phyloP scores from a whole-genome alignment of 2,888 invertebrate genomes.

The Sipunculus nudus region DNA sequence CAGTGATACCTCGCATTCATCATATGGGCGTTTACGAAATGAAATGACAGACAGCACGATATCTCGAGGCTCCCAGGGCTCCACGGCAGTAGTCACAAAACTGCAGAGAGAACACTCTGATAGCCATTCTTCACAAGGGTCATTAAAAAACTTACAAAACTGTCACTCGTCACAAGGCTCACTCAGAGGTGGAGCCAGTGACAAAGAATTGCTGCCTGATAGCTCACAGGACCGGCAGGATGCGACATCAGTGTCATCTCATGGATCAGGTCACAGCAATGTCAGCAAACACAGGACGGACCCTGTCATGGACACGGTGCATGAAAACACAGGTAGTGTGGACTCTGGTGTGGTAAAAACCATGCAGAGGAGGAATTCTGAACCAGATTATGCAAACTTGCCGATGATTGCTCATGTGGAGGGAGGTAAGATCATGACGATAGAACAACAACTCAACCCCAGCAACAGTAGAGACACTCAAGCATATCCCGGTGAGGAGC shows the following conservation, averaged over 20 bases:
- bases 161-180: constrained; percentile 62
- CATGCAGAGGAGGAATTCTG: constrained; percentile 42
- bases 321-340: no score
- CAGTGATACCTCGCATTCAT: constrained; percentile 63
- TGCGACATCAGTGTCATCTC: no score
- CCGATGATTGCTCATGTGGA: constrained; percentile 21
- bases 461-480: no score
- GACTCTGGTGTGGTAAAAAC: no score
- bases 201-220: neutral
- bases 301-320: neutral
- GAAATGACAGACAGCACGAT: constrained; percentile 47
- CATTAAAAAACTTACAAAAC: constrained; percentile 66
- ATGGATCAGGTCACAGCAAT: no score
- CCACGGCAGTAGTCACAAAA: neutral
- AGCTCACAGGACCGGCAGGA: neutral
- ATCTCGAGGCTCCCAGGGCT: constrained; percentile 32
- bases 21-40: constrained; percentile 43
- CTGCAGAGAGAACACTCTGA: constrained; percentile 46
- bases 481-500: no score
- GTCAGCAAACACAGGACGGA: no score
- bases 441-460: no score
- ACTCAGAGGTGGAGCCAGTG: constrained; percentile 41
- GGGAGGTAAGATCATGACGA: constrained; percentile 17
- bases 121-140: constrained; percentile 71
- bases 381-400: constrained; percentile 62